A percentile compares a stretch with the other conserved stretches of the same genome.
These are phyloP conservation scores for Melanophora roralis DNA, from an alignment of 2,888 invertebrate species.

Conservation along the genomic window DNA sequence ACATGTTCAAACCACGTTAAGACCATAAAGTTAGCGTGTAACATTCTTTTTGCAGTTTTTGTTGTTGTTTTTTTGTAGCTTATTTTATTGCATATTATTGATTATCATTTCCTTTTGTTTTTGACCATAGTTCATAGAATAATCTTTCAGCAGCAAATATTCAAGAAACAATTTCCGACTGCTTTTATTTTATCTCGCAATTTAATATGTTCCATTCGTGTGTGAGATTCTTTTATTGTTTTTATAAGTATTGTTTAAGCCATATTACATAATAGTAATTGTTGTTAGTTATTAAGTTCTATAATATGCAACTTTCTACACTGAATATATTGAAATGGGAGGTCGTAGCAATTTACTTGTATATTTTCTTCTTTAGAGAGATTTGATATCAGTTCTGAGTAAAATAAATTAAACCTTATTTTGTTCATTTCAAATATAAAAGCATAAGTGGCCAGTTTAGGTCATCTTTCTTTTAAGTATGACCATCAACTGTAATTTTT, in stretches of 20 bases:
- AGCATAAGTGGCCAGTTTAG: neutral
- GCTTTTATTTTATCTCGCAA: conserved; percentile 8
- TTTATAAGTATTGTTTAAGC: conserved; percentile 27
- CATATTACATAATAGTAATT: conserved; percentile 46
- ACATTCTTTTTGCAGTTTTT: neutral
- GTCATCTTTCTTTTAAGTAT: no score
- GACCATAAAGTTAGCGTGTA: conserved; percentile 18
- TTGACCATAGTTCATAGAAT: neutral
- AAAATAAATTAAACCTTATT: no score
- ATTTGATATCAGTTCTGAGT: no score
- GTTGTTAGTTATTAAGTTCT: conserved; percentile 45
- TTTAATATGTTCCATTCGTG: conserved; percentile 42
- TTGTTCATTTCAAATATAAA: neutral
- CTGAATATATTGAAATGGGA: neutral
- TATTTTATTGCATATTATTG: conserved; percentile 9
- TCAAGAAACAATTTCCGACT: neutral
- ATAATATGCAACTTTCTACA: conserved; percentile 6
- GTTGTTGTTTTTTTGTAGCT: conserved; percentile 5
- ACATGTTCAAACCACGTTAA: conserved; percentile 55
- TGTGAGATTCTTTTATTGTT: conserved; percentile 45
- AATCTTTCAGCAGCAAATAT: conserved; percentile 3
- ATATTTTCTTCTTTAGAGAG: no score
- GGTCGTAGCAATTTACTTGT: no score
- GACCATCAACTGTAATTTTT: no score
- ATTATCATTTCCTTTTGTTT: conserved; percentile 21